A percentile compares a stretch with the other conserved stretches of the same genome.
phyloP scores from a whole-genome alignment of 1,140 invertebrate species.

The Branchinecta lindahli region DNA sequence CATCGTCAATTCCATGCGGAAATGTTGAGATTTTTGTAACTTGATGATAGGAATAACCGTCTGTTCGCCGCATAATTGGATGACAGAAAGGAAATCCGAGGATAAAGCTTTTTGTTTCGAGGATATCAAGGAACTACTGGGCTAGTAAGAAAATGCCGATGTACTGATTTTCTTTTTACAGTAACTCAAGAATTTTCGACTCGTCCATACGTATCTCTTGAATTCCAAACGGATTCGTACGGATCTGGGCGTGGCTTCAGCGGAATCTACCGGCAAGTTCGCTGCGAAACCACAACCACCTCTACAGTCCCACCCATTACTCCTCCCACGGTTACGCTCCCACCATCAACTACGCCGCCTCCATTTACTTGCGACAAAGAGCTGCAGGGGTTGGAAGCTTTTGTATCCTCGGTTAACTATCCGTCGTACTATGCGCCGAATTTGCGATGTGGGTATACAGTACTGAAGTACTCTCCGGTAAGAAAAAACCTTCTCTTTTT shows the following conservation, averaged over 20 bases:
- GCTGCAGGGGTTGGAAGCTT: constrained; percentile 14
- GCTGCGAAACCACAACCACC: neutral
- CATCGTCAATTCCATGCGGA: no score
- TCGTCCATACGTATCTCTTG: neutral
- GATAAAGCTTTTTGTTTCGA: no score
- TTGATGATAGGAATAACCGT: no score
- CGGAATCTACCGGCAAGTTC: constrained; percentile 10
- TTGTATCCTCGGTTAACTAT: constrained; percentile 18
- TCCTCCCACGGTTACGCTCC: constrained; percentile 1
- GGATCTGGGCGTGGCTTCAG: constrained; percentile 17
- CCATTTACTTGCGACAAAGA: constrained; percentile 18
- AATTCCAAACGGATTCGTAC: constrained; percentile 16
- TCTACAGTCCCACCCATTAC: neutral
- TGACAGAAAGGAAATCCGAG: no score
- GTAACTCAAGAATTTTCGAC: no score
- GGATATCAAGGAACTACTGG: no score
- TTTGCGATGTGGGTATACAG: constrained; percentile 18
- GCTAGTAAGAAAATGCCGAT: no score
- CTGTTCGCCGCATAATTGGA: no score
- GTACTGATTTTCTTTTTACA: no score
- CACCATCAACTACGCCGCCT: constrained; percentile 18
- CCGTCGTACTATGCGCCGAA: constrained; percentile 17
- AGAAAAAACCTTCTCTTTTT: neutral
- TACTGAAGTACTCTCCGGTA: constrained; percentile 17
- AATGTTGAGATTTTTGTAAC: no score